Conservation (phyloP, 2,797 vertebrate species). For the Xiphophorus birchmanni region DNA sequence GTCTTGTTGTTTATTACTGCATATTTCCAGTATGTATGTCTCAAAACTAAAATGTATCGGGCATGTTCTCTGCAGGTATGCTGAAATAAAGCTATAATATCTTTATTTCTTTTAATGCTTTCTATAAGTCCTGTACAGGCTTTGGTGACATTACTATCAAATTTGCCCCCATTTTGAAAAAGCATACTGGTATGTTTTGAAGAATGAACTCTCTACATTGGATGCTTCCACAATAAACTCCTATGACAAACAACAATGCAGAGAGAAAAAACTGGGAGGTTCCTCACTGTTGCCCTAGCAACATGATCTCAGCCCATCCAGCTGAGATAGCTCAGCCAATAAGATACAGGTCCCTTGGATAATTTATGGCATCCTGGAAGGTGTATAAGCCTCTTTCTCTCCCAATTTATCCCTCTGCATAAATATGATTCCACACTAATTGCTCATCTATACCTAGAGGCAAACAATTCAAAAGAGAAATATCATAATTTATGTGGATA, state of each 20-base stretch:
- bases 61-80: neutral
- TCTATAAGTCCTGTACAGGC: neutral
- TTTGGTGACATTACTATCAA: neutral
- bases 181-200: no score
- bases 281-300: conserved; percentile 75
- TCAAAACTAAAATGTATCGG: neutral
- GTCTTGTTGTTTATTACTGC: neutral
- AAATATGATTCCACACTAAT: conserved; percentile 6
- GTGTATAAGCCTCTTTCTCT: conserved; percentile 42
- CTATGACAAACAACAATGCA: conserved; percentile 12
- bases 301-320: conserved; percentile 75
- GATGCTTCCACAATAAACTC: neutral
- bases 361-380: conserved; percentile 70
- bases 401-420: conserved; percentile 8
- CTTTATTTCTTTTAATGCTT: neutral
- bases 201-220: neutral
- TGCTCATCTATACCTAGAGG: conserved; percentile 5
- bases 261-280: conserved; percentile 56
- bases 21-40: neutral
- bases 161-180: neutral
- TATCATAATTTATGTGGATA: conserved; percentile 29
- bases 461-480: conserved; percentile 12
- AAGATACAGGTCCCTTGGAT: conserved; percentile 61
- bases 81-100: neutral
- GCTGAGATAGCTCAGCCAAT: conserved; percentile 75